These are phyloP conservation scores for Latrodectus elegans DNA, from an alignment of 2,888 invertebrate genomes.

Conservation along the genomic window DNA sequence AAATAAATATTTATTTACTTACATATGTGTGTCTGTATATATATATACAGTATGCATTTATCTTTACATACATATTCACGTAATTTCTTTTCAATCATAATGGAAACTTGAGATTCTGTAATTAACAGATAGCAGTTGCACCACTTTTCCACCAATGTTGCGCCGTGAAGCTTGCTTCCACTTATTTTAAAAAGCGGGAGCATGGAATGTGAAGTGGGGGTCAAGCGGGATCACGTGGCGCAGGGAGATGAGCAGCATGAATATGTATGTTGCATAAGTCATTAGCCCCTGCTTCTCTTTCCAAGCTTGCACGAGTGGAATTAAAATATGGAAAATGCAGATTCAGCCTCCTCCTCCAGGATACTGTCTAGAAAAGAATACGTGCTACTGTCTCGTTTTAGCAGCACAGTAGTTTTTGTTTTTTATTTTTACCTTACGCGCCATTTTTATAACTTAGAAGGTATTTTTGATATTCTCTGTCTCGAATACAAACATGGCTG, in stretches of 20 bases:
- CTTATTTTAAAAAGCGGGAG: constrained; percentile 27
- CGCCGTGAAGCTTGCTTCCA: neutral
- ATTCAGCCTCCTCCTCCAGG: constrained; percentile 10
- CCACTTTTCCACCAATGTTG: neutral
- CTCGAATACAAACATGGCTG: no score
- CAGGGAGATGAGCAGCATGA: constrained; percentile 44
- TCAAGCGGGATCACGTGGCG: constrained; percentile 61
- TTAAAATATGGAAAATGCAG: constrained; percentile 66
- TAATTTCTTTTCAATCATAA: no score
- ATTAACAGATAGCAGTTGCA: neutral
- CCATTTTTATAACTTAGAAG: no score
- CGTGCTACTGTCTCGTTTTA: no score
- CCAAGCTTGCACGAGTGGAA: constrained; percentile 28
- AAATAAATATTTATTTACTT: no score
- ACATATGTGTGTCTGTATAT: no score
- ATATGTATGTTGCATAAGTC: constrained; percentile 61
- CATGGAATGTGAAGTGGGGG: constrained; percentile 34
- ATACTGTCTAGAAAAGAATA: neutral
- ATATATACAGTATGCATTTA: no score
- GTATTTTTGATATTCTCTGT: no score
- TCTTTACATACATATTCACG: no score
- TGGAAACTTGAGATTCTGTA: no score
- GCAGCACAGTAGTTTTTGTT: no score
- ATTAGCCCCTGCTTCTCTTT: constrained; percentile 32
- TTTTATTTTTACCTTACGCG: no score